These are phyloP conservation scores for Mechanitis mazaeus DNA, from an alignment of 2,888 invertebrate species.

Conservation along the genomic window DNA sequence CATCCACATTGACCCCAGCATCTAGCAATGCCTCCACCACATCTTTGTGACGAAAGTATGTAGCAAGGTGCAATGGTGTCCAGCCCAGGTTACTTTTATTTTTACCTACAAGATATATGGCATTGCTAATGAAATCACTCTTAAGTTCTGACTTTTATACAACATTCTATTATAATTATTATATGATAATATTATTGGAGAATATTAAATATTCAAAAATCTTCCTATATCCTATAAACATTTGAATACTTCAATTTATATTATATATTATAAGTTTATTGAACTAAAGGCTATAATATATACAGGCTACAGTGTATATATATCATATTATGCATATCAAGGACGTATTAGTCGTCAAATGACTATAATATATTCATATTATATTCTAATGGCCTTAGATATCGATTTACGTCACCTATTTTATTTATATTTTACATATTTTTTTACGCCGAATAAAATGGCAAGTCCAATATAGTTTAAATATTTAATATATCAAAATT, in stretches of 20 bases:
- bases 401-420: background rate
- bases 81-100: conserved; percentile 81
- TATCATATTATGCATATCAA: background rate
- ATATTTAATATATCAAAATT: too few species aligned
- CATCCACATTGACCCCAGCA: conserved; percentile 77
- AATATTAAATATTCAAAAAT: too few species aligned
- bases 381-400: background rate
- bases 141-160: too few species aligned
- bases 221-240: too few species aligned
- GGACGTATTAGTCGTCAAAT: background rate
- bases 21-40: conserved; percentile 76
- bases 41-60: conserved; percentile 80
- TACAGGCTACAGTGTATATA: too few species aligned
- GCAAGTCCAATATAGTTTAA: too few species aligned
- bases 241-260: too few species aligned
- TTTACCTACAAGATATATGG: conserved; percentile 60
- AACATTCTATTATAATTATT: too few species aligned
- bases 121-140: too few species aligned
- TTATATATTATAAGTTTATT: too few species aligned
- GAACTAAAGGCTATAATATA: too few species aligned
- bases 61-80: conserved; percentile 81
- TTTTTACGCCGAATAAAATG: background rate
- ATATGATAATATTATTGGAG: too few species aligned
- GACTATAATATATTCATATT: conserved; percentile 2
- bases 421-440: background rate